Base-by-base conservation (phyloP, 2,797 vertebrate species). In the Benthosema pterotum region DNA sequence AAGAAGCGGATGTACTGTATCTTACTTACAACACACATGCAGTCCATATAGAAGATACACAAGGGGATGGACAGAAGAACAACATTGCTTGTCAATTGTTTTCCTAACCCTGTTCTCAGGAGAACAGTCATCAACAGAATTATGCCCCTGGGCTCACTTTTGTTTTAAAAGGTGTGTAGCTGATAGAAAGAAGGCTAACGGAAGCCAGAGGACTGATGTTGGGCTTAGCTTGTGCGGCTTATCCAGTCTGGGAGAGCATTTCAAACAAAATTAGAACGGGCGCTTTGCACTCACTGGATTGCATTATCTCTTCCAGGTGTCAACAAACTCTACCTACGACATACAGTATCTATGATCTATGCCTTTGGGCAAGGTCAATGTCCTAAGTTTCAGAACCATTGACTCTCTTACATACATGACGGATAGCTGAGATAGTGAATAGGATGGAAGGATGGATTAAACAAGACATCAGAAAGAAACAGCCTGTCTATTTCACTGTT, bases 81-180 rank as follows among this genome's bases (percentile, higher is more conserved):
- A 79, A 66, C 70, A 75, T 45, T 57, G 72, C 66, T 63, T 11
- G 28, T 19, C 63, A 65, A 56, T 73, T 83, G 82, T 78, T 84
- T 68, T 67, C 61, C 73, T 50, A 72, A 72, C 17, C 62, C 72
- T 77, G 80, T 83, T 80, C 80, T 74, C 69, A 54, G 78, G 77
- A 79, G 32, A 38, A 38, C 66, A 74, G 65, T 56, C 69, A 67
- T 49, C 71, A 72, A 83, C 51, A 2, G 46, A 42, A 38, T 64
- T 22, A 4, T 45, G 60, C 28, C 56, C 65, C 52, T 5, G 0
- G 50, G 11, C 22, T 15, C 15, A 16, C 45, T 63, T 32, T 58
- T 15, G 60, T 72, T 55, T 72, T 45, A 66, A 42, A 53, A 70
- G 69, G 50, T 18, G 16, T 42, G 46, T 17, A 38, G 18, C 3